These are phyloP conservation scores for Biston betularia DNA, from an alignment of 2,888 invertebrate species.

Conservation along the genomic window DNA sequence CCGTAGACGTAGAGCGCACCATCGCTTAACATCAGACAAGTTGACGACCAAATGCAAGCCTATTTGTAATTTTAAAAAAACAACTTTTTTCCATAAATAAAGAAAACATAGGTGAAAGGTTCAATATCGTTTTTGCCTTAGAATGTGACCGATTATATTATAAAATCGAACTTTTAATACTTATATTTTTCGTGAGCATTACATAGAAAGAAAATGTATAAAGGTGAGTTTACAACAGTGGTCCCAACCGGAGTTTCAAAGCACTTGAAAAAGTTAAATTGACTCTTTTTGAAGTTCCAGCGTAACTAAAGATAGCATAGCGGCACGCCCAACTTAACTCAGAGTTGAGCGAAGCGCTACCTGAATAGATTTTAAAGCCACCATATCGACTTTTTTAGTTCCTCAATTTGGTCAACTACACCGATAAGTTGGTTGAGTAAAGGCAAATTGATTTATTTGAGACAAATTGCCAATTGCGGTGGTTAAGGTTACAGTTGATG, in stretches of 20 bases:
- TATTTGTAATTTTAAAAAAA: too few relatives aligned
- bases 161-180: too few relatives aligned
- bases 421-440: neutral
- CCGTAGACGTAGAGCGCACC: too few relatives aligned
- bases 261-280: conserved; percentile 43
- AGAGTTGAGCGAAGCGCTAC: neutral
- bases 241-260: conserved; percentile 17
- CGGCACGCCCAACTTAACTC: conserved; percentile 1
- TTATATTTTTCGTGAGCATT: neutral
- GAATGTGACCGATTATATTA: too few relatives aligned
- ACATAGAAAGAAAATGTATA: conserved; percentile 17
- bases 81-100: too few relatives aligned
- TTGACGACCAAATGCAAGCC: too few relatives aligned
- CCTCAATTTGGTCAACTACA: neutral
- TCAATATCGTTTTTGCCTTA: too few relatives aligned
- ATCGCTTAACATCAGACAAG: too few relatives aligned
- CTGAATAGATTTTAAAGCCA: neutral
- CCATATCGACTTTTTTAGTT: neutral
- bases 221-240: conserved; percentile 4
- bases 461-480: conserved; percentile 38
- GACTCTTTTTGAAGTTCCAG: conserved; percentile 42
- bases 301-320: conserved; percentile 38
- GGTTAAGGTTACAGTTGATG: conserved; percentile 2
- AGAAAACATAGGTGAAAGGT: too few relatives aligned
- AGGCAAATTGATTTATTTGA: conserved; percentile 39